Percentiles rank a stretch among this genome's conserved stretches.
Evolutionary conservation across 2,797 vertebrate genomes (phyloP).

Genomic region (Perodicticus potto): DNA sequence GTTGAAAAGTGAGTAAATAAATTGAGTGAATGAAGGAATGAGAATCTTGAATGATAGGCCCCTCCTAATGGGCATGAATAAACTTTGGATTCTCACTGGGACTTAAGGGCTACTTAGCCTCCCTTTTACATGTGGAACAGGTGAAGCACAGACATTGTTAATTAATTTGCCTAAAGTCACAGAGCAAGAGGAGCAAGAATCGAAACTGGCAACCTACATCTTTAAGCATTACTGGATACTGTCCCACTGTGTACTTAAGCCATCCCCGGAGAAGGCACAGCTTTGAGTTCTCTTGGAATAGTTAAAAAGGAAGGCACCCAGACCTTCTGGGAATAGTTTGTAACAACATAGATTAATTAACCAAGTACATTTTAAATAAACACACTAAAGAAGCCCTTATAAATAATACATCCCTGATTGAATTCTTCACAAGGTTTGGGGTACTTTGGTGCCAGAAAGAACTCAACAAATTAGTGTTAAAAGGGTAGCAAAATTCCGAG

Average conservation of each 20-base stretch:
- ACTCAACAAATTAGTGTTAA: slow-evolving; percentile 31
- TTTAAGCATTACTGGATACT: not conserved
- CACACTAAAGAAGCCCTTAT: not conserved
- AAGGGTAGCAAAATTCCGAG: slow-evolving; percentile 41
- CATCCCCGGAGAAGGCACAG: not conserved
- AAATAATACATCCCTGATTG: not conserved
- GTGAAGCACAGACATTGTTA: not conserved
- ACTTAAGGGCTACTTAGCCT: not conserved
- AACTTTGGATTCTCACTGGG: not conserved
- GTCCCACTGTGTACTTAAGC: not conserved
- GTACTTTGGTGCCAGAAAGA: not conserved
- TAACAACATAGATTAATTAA: slow-evolving; percentile 22
- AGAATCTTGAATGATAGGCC: not conserved
- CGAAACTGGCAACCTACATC: not conserved
- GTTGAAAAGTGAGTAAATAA: not conserved
- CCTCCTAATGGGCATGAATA: not conserved
- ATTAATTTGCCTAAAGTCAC: not conserved
- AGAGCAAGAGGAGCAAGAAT: not conserved
- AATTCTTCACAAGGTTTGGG: not conserved
- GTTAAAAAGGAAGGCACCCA: not conserved
- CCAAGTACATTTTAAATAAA: not conserved
- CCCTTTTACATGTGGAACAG: not conserved
- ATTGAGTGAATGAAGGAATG: not conserved
- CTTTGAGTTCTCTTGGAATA: not conserved
- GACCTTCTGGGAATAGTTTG: not conserved